These are phyloP conservation scores for Brachypteracias leptosomus DNA, from an alignment of 2,113 vertebrate genomes.

Conservation along the genomic window DNA sequence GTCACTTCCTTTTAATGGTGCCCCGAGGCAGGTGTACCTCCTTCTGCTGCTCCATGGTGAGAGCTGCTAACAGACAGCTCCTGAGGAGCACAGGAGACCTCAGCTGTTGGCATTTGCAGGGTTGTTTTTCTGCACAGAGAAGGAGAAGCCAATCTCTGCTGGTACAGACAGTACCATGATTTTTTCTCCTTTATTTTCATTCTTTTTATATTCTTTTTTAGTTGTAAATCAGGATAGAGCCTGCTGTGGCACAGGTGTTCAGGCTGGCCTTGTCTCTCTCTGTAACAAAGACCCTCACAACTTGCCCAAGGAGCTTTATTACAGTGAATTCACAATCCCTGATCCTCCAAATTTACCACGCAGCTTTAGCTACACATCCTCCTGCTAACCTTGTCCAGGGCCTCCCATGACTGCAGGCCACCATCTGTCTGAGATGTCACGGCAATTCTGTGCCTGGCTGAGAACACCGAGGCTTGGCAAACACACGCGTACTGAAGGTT, in stretches of 20 bases:
- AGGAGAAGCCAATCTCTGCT: not conserved
- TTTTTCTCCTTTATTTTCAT: not conserved
- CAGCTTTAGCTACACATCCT: not conserved
- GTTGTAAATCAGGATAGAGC: not conserved
- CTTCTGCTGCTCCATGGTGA: rapidly evolving
- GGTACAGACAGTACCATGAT: not conserved
- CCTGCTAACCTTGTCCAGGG: not conserved
- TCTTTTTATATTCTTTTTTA: not conserved
- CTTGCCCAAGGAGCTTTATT: not conserved
- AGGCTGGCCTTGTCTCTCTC: not conserved
- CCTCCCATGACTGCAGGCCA: not conserved
- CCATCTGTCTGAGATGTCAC: rapidly evolving
- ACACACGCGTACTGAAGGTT: rapidly evolving
- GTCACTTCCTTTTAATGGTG: not conserved
- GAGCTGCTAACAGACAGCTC: not conserved
- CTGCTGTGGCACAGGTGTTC: not conserved
- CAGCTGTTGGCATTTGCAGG: not conserved
- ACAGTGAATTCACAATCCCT: not conserved
- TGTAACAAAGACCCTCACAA: not conserved
- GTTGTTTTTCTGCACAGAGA: not conserved
- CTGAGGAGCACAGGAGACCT: not conserved
- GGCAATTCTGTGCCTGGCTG: not conserved
- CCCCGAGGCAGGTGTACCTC: not conserved
- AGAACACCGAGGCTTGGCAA: not conserved
- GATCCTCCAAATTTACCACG: rapidly evolving